Percentiles rank a stretch among this genome's conserved stretches.
phyloP scores from a whole-genome alignment of 2,113 vertebrate species.

The Pterophyllum scalare region DNA sequence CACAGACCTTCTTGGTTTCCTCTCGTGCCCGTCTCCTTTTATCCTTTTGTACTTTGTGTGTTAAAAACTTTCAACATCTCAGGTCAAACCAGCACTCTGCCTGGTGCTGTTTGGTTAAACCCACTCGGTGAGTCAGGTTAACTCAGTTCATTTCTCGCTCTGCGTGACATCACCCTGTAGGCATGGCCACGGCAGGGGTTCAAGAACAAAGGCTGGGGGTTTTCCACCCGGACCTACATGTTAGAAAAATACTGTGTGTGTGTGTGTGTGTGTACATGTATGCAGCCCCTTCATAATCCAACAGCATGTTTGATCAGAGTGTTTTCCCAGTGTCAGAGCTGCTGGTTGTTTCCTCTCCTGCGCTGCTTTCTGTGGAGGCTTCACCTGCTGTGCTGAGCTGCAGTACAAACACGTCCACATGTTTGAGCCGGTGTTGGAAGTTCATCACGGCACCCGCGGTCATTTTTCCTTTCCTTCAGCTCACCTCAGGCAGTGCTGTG shows the following conservation, averaged over 20 bases:
- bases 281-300: constrained; percentile 14
- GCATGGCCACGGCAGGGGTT: constrained; percentile 26
- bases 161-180: constrained; percentile 52
- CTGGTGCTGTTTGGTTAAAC: constrained; percentile 55
- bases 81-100: constrained; percentile 6
- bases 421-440: neutral
- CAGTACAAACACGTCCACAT: constrained; percentile 12
- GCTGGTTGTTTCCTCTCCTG: constrained; percentile 48
- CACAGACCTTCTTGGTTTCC: neutral
- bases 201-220: constrained; percentile 54
- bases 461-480: neutral
- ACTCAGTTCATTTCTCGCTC: constrained; percentile 45
- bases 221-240: constrained; percentile 45
- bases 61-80: neutral
- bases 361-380: neutral
- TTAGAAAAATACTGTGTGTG: constrained; percentile 11
- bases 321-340: constrained; percentile 33
- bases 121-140: constrained; percentile 36
- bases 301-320: constrained; percentile 42
- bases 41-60: neutral
- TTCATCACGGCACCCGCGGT: neutral
- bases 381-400: neutral
- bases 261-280: neutral
- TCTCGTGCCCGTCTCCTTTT: fast-evolving
- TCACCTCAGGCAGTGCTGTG: constrained; percentile 2